Percentiles rank a stretch among this genome's conserved stretches.
Evolutionary conservation across 2,797 vertebrate species (phyloP).

Genomic region (Petrocephalus sullivani): DNA sequence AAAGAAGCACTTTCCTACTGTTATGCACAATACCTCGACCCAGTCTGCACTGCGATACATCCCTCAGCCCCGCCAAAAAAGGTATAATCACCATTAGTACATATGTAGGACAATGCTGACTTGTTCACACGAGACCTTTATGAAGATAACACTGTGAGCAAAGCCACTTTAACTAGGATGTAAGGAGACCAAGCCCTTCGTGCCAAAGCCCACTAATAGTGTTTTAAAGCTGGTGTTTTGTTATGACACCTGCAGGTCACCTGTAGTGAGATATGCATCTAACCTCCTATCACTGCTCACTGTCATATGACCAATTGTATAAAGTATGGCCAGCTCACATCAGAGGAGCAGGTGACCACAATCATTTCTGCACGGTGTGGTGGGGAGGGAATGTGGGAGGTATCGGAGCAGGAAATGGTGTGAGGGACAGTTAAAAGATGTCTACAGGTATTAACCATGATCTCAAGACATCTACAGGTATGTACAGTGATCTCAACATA

Average conservation of each 20-base stretch:
- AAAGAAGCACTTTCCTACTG: neutral
- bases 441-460: neutral
- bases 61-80: neutral
- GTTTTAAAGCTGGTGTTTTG: neutral
- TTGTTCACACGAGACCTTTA: constrained; percentile 7
- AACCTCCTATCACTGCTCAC: neutral
- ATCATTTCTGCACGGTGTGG: neutral
- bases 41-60: neutral
- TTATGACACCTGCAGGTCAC: neutral
- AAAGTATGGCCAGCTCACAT: neutral
- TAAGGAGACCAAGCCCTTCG: neutral
- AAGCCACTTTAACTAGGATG: neutral
- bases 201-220: neutral
- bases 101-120: neutral
- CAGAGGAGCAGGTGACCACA: neutral
- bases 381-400: neutral
- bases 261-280: neutral
- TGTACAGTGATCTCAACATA: too few relatives aligned
- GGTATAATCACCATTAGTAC: neutral
- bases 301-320: neutral
- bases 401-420: neutral
- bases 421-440: neutral
- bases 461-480: neutral
- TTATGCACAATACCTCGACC: neutral
- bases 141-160: neutral